Evolutionary conservation across 2,888 invertebrate genomes (phyloP).

Genomic region (Trissolcus brochymenae): DNA sequence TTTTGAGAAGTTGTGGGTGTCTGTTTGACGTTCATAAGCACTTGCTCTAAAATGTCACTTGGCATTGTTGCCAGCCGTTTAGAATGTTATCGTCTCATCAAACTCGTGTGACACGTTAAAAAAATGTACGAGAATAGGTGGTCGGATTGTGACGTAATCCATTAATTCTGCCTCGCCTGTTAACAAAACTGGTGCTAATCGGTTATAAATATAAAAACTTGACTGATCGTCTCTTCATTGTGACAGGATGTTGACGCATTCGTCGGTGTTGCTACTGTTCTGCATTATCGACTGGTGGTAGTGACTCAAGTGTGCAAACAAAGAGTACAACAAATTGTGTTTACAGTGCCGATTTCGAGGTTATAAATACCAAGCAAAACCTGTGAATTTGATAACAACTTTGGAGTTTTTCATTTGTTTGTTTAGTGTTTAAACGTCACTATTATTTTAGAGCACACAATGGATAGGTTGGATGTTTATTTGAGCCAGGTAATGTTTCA

Average conservation of each 20-base stretch:
- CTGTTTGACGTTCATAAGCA: background rate
- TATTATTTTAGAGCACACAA: background rate
- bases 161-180: slow-evolving; percentile 1
- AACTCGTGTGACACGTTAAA: background rate
- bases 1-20: background rate
- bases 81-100: too few species aligned
- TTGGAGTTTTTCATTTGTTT: too few species aligned
- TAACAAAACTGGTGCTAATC: slow-evolving; percentile 4
- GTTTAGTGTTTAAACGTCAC: too few species aligned
- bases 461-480: slow-evolving; percentile 27
- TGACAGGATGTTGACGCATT: slow-evolving; percentile 3
- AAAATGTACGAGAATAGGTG: background rate
- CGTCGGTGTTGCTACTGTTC: background rate
- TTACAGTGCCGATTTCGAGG: background rate
- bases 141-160: slow-evolving; percentile 5
- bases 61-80: slow-evolving; percentile 1
- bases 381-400: too few species aligned
- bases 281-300: background rate
- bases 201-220: slow-evolving; percentile 1
- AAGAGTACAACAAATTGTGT: background rate
- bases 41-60: background rate
- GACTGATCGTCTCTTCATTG: background rate
- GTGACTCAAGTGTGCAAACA: background rate
- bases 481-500: slow-evolving; percentile 27
- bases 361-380: too few species aligned